phyloP scores from a whole-genome alignment of 2,113 vertebrate species.

The Poicephalus gulielmi region DNA sequence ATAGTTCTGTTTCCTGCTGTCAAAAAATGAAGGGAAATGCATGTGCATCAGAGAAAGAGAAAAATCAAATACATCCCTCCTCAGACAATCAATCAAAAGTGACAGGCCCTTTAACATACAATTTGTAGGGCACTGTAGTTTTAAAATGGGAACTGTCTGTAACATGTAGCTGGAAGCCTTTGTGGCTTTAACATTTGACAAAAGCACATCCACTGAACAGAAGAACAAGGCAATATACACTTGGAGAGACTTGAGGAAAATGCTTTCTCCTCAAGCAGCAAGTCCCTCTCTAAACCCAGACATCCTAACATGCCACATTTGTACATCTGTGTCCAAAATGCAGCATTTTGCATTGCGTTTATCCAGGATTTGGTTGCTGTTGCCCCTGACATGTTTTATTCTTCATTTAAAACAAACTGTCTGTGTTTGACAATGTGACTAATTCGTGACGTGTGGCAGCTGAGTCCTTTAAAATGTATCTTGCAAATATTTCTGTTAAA shows the following conservation, averaged over 20 bases:
- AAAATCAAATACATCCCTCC: slow-evolving; percentile 83
- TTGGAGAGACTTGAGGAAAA: background rate
- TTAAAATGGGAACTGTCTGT: slow-evolving; percentile 80
- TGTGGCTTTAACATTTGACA: slow-evolving; percentile 26
- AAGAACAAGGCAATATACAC: background rate
- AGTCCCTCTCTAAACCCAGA: background rate
- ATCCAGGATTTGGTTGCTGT: background rate
- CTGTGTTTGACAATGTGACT: background rate
- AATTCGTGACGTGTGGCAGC: background rate
- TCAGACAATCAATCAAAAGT: slow-evolving; percentile 90
- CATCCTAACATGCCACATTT: background rate
- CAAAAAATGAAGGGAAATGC: slow-evolving; percentile 70
- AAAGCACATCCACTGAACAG: background rate
- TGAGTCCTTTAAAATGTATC: background rate
- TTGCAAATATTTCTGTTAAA: slow-evolving; percentile 7
- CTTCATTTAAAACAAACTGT: background rate
- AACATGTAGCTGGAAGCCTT: slow-evolving; percentile 78
- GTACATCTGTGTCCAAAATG: background rate
- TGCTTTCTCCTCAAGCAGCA: background rate
- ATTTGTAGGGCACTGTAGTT: slow-evolving; percentile 79
- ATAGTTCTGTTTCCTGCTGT: slow-evolving; percentile 80
- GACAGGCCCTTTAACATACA: slow-evolving; percentile 82
- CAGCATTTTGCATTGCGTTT: background rate
- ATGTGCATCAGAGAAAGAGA: slow-evolving; percentile 75
- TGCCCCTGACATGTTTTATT: background rate